Evolutionary conservation across 2,888 invertebrate species (phyloP), one percentile per base, ranked within the genome.

Genomic region (Lepidocyrtinus sp.): DNA sequence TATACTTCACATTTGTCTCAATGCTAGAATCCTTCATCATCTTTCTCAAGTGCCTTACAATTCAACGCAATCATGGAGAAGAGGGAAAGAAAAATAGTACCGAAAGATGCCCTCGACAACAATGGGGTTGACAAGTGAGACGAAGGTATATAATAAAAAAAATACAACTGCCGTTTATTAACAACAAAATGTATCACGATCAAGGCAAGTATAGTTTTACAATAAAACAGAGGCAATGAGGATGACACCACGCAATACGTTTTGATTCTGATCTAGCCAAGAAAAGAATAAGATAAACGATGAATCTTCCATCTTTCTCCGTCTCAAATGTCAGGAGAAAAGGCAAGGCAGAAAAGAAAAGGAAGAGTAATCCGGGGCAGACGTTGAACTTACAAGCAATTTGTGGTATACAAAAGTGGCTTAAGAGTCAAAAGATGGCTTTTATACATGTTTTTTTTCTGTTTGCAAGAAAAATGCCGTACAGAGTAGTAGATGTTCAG

Each of bases 381-480:
- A 75, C 50, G 69, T 76, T 45, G 59, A 76, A 64, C 64, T 71
- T 71, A 55, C 70, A 76, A 70, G 63, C 76, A 76, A 76, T 76
- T 76, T 76, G 76, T 76, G 70, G 70, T 65, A 61, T 36, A 69
- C 45, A 75, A 75, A 55, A 65, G 76, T 76, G 61, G 64, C 76
- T 70, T 70, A 76, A 64, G 64, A 70, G 76, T 64, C 62, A 36
- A 26, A 65, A 55, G 59, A 76, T 67, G 64, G 25, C 36, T 59
- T 25, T 21, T 61, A 19, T 71, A 72, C 71, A 68, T 50, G 46
- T 17, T 74, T 62, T 63, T 36, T 62, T 21, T 17, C 15, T 50
- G n/a, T 36, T 36, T 36, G 50, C 2, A 50, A 7, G 17, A 50
- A 12, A 50, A 50, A 50, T n/a, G 12, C 50, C 50, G 12, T 17